phyloP scores from a whole-genome alignment of 2,113 vertebrate genomes.

The Equus quagga region DNA sequence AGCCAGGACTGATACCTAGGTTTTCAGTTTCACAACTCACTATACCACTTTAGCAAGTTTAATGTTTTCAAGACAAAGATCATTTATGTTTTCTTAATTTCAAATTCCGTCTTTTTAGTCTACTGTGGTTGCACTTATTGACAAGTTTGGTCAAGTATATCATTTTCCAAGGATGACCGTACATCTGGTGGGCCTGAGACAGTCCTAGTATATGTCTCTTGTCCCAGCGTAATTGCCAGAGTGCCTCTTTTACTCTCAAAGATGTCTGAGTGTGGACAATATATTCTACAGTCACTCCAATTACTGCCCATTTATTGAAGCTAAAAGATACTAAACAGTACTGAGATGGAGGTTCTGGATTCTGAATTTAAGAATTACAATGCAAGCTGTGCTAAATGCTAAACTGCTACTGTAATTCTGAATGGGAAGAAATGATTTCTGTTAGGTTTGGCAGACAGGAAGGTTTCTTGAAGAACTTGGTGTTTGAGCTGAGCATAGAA shows the following conservation, averaged over 20 bases:
- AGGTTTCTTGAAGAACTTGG: not conserved
- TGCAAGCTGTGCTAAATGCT: not conserved
- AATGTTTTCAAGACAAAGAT: slow-evolving; percentile 47
- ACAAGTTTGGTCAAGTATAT: not conserved
- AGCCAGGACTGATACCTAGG: not conserved
- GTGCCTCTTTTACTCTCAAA: not conserved
- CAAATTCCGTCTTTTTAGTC: slow-evolving; percentile 15
- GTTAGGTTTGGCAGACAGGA: not conserved
- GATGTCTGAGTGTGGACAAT: not conserved
- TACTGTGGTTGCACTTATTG: not conserved
- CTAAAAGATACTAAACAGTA: not conserved
- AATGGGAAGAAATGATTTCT: not conserved
- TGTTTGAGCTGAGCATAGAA: not conserved
- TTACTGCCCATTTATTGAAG: not conserved
- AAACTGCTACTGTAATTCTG: not conserved
- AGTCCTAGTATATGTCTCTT: not conserved
- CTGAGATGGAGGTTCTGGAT: not conserved
- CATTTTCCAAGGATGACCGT: not conserved
- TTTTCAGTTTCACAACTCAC: slow-evolving; percentile 31
- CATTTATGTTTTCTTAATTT: slow-evolving; percentile 22
- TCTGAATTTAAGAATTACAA: not conserved
- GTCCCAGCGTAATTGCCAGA: not conserved
- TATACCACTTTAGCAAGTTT: not conserved
- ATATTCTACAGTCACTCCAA: not conserved
- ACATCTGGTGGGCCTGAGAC: not conserved